Evolutionary conservation across 2,113 vertebrate species (phyloP).

Genomic region (Tachysurus fulvidraco): DNA sequence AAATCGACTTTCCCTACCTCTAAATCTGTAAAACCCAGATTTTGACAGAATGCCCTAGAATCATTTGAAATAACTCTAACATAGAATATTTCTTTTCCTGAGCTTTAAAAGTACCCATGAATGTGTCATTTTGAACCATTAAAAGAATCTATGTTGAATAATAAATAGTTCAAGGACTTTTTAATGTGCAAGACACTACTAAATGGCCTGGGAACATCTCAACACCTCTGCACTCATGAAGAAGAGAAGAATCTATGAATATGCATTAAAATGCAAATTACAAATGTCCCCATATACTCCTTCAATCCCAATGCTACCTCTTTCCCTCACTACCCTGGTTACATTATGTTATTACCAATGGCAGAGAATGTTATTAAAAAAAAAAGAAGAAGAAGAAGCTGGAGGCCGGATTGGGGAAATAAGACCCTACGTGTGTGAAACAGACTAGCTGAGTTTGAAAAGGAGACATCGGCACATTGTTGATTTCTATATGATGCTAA

Average conservation of each 20-base stretch:
- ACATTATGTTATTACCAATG: neutral
- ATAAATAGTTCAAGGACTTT: neutral
- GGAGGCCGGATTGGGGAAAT: neutral
- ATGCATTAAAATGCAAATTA: conserved; percentile 15
- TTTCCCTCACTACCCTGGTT: neutral
- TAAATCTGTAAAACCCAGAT: neutral
- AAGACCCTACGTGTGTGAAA: neutral
- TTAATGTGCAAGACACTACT: neutral
- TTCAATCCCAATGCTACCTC: neutral
- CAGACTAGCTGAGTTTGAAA: neutral
- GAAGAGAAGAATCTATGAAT: neutral
- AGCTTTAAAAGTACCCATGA: neutral
- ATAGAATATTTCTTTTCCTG: neutral
- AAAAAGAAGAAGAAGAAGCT: neutral
- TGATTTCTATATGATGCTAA: neutral
- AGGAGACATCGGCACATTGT: neutral
- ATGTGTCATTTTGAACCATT: neutral
- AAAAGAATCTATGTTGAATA: neutral
- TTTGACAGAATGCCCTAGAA: neutral
- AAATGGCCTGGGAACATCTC: neutral
- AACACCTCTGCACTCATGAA: neutral
- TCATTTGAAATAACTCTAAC: neutral
- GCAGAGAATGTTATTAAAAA: conserved; percentile 1
- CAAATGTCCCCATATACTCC: neutral
- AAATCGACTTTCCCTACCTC: neutral